phyloP scores from a whole-genome alignment of 2,888 invertebrate species.

The Geotrupes spiniger region DNA sequence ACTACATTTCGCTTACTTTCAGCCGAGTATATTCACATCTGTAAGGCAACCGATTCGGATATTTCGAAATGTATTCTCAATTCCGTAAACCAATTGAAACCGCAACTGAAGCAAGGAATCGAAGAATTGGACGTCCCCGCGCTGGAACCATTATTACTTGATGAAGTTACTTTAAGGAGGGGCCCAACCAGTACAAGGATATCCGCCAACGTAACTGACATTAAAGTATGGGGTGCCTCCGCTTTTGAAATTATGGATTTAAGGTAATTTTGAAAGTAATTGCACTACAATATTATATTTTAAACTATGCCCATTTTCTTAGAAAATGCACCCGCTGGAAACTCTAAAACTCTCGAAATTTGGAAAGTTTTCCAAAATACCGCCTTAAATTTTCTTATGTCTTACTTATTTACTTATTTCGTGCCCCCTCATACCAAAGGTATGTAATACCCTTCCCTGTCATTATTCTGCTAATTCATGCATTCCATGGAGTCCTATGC shows the following conservation, averaged over 20 bases:
- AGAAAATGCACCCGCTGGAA: too few species aligned
- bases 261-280: conserved; percentile 50
- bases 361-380: too few species aligned
- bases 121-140: conserved; percentile 67
- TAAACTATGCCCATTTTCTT: too few species aligned
- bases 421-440: too few species aligned
- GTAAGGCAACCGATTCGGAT: conserved; percentile 53
- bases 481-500: too few species aligned
- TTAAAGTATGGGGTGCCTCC: conserved; percentile 60
- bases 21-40: conserved; percentile 59
- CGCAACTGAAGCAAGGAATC: conserved; percentile 58
- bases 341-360: too few species aligned
- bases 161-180: conserved; percentile 60
- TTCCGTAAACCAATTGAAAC: conserved; percentile 52
- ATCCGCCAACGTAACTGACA: conserved; percentile 60
- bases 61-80: conserved; percentile 51
- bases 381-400: too few species aligned
- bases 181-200: conserved; percentile 53
- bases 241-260: conserved; percentile 59
- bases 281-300: too few species aligned
- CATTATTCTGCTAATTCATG: too few species aligned
- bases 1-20: too few species aligned
- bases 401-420: too few species aligned
- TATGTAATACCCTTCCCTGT: too few species aligned
- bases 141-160: conserved; percentile 62